phyloP scores from a whole-genome alignment of 2,888 invertebrate species.

The Drosophila testacea region DNA sequence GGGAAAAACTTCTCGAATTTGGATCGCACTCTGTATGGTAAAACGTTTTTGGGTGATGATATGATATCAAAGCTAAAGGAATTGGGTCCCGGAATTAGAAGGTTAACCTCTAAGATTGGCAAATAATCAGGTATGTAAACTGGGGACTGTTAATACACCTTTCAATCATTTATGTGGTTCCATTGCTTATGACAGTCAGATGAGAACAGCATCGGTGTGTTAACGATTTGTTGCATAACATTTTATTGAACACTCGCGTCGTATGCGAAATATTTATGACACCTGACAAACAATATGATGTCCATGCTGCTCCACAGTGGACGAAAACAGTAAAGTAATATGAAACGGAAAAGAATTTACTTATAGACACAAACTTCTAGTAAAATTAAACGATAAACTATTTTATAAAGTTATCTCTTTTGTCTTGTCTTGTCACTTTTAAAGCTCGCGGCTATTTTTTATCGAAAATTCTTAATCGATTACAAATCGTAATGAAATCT shows the following conservation, averaged over 20 bases:
- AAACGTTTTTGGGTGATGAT: slow-evolving; percentile 24
- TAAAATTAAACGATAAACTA: not conserved
- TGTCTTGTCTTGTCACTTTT: too few species aligned
- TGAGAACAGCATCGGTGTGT: slow-evolving; percentile 11
- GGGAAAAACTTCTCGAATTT: slow-evolving; percentile 37
- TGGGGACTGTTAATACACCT: not conserved
- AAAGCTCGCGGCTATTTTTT: slow-evolving; percentile 4
- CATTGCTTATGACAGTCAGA: slow-evolving; percentile 4
- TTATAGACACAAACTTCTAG: not conserved
- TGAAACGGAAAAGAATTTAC: not conserved
- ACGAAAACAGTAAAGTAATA: not conserved
- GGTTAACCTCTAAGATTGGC: not conserved
- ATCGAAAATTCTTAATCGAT: slow-evolving; percentile 4
- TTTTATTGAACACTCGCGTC: slow-evolving; percentile 19
- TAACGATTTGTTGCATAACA: slow-evolving; percentile 16
- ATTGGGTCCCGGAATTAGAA: not conserved
- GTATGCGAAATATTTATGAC: slow-evolving; percentile 40
- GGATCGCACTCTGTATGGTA: slow-evolving; percentile 12
- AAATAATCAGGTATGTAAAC: slow-evolving; percentile 1
- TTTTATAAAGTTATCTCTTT: too few species aligned
- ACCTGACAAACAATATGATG: slow-evolving; percentile 28
- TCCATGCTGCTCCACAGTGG: slow-evolving; percentile 9
- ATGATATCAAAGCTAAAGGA: not conserved
- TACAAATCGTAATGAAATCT: not conserved
- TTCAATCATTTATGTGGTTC: slow-evolving; percentile 4